Evolutionary conservation across 1,140 invertebrate species (phyloP), one percentile per base, ranked within the genome.

Genomic region (Euura saliciscinereae): DNA sequence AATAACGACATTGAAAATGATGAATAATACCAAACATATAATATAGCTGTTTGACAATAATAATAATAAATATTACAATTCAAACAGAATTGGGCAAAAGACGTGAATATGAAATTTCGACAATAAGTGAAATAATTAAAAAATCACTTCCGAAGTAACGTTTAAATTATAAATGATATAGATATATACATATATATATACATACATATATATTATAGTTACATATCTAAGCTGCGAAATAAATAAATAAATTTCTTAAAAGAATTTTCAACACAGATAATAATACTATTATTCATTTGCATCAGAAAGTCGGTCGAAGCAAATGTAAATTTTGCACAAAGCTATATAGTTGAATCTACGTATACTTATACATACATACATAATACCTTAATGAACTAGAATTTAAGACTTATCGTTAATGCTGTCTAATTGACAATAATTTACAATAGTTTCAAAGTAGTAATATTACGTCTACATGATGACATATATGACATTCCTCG

Each of bases 401-500:
- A 45, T 44, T 74, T 83, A 82, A 82, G 76, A 80, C 74, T 83
- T 82, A 59, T 71, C 69, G 84, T 80, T 83, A 86, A 85, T 87
- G 85, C 86, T 87, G 86, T 87, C 82, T 82, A 81, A 78, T 85
- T 81, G 86, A 87, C 86, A 87, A 87, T 87, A 87, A 87, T 59
- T 59, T 59, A 59, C 51, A 59, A 3, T 59, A 59, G 51, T 11
- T 59, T 59, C 8, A 59, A 59, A 59, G 51, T 59, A 59, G 51
- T 3, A 59, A 28, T 59, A 59, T 11, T 59, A 59, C 13, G 51
- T 59, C 10, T 82, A 80, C 74, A 67, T 74, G 81, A 84, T 77
- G 45, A 75, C 83, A 80, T 74, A 71, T 64, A 74, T 28, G 28
- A 1, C 28, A 28, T 28, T 28, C 28, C 28, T 28, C 28, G 28